phyloP scores from a whole-genome alignment of 2,888 invertebrate species.

The Orthonevra nobilis region DNA sequence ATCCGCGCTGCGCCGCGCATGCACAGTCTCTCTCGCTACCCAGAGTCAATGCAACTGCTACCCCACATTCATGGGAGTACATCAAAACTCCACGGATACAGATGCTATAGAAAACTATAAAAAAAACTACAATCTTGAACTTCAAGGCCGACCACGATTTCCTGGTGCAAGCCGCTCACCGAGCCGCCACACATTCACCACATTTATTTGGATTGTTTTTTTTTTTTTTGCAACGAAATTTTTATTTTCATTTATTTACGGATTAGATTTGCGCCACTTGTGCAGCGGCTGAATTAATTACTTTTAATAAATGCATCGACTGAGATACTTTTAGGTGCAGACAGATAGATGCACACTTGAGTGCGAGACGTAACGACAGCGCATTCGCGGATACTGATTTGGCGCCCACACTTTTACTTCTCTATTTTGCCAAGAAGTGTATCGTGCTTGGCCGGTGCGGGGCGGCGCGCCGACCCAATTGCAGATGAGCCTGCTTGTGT shows the following conservation, averaged over 20 bases:
- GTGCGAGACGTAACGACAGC: slow-evolving; percentile 30
- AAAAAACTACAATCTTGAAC: slow-evolving; percentile 29
- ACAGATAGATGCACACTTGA: slow-evolving; percentile 43
- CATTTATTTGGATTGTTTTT: not conserved
- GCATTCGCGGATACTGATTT: slow-evolving; percentile 14
- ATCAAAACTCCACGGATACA: not conserved
- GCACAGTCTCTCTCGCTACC: slow-evolving; percentile 2
- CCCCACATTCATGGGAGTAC: slow-evolving; percentile 4
- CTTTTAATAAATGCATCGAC: slow-evolving; percentile 40
- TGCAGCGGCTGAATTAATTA: slow-evolving; percentile 41
- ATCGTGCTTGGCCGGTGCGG: not conserved
- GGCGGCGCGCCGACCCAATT: slow-evolving; percentile 34
- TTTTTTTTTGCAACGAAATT: slow-evolving; percentile 16
- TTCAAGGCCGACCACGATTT: slow-evolving; percentile 60
- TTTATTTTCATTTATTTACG: slow-evolving; percentile 37
- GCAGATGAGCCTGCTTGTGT: slow-evolving; percentile 11
- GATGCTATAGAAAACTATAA: slow-evolving; percentile 8
- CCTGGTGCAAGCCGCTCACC: slow-evolving; percentile 33
- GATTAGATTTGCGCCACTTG: slow-evolving; percentile 44
- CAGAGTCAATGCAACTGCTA: slow-evolving; percentile 2
- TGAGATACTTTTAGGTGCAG: slow-evolving; percentile 29
- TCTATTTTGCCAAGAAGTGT: slow-evolving; percentile 34
- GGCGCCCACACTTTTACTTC: slow-evolving; percentile 48
- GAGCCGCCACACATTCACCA: not conserved
- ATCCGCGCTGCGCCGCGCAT: slow-evolving; percentile 16